Conservation (phyloP, 2,888 invertebrate genomes). For the Lycophotia porphyrea region DNA sequence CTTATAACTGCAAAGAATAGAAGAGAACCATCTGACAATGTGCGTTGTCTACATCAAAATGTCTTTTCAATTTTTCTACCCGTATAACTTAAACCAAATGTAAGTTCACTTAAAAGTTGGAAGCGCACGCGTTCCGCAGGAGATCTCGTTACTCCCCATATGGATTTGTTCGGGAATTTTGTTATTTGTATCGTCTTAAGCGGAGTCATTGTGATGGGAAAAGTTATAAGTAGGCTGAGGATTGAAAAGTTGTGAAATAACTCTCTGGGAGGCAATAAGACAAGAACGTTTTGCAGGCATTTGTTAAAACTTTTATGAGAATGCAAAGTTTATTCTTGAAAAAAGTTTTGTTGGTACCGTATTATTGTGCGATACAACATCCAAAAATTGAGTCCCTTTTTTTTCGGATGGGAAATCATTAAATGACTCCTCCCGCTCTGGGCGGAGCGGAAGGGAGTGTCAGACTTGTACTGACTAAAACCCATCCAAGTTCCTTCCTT, state of each 20-base stretch:
- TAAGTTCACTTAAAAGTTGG: slow-evolving; percentile 70
- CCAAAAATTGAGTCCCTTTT: slow-evolving; percentile 19
- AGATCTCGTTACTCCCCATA: slow-evolving; percentile 69
- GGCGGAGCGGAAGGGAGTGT: too few species aligned
- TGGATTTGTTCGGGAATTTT: slow-evolving; percentile 77
- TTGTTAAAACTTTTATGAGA: slow-evolving; percentile 78
- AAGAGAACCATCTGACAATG: slow-evolving; percentile 21
- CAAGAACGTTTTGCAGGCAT: slow-evolving; percentile 79
- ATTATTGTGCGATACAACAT: slow-evolving; percentile 47
- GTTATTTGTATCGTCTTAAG: slow-evolving; percentile 84
- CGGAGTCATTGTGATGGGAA: slow-evolving; percentile 84
- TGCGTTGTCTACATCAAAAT: slow-evolving; percentile 19
- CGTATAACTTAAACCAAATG: slow-evolving; percentile 56
- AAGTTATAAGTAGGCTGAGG: slow-evolving; percentile 84
- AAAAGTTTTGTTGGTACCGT: slow-evolving; percentile 60
- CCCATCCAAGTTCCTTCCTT: too few species aligned
- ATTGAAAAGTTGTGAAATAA: slow-evolving; percentile 83
- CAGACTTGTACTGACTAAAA: too few species aligned
- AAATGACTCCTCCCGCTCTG: too few species aligned
- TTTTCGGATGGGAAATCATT: too few species aligned
- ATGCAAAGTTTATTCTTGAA: slow-evolving; percentile 71
- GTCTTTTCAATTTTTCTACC: slow-evolving; percentile 34
- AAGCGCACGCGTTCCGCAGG: slow-evolving; percentile 67
- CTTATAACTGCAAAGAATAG: slow-evolving; percentile 5
- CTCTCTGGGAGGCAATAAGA: slow-evolving; percentile 79